phyloP scores from a whole-genome alignment of 2,888 invertebrate species.

The Spodoptera exigua region DNA sequence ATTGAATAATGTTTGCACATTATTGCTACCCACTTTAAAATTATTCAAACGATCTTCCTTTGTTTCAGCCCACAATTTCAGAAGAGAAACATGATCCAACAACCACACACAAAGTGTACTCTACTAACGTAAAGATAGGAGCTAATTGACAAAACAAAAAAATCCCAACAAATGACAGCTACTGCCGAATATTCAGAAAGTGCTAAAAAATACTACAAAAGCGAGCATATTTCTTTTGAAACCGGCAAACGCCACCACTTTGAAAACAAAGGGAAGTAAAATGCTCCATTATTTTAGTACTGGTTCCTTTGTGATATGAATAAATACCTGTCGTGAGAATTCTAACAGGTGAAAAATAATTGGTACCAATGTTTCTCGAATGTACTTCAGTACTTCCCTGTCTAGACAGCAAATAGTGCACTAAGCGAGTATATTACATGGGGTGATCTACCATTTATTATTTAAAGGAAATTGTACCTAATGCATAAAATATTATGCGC shows the following conservation, averaged over 20 bases:
- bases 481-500: no score
- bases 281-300: slow-evolving; percentile 63
- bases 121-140: neutral
- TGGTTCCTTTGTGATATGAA: slow-evolving; percentile 60
- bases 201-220: slow-evolving; percentile 18
- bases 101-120: neutral
- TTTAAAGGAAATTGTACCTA: no score
- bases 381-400: neutral
- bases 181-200: slow-evolving; percentile 8
- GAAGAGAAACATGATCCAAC: no score
- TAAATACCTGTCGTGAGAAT: slow-evolving; percentile 71
- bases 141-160: neutral
- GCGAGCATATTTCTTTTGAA: slow-evolving; percentile 28
- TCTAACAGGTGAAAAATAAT: slow-evolving; percentile 64
- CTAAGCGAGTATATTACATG: no score
- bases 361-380: slow-evolving; percentile 31
- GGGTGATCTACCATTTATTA: no score
- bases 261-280: slow-evolving; percentile 54
- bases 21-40: slow-evolving; percentile 22
- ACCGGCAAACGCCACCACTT: slow-evolving; percentile 31
- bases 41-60: slow-evolving; percentile 6
- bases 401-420: slow-evolving; percentile 12
- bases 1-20: slow-evolving; percentile 39
- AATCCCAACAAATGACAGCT: slow-evolving; percentile 1
- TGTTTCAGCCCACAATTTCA: neutral